Conservation (phyloP, 2,113 vertebrate species). For the Ictalurus punctatus region DNA sequence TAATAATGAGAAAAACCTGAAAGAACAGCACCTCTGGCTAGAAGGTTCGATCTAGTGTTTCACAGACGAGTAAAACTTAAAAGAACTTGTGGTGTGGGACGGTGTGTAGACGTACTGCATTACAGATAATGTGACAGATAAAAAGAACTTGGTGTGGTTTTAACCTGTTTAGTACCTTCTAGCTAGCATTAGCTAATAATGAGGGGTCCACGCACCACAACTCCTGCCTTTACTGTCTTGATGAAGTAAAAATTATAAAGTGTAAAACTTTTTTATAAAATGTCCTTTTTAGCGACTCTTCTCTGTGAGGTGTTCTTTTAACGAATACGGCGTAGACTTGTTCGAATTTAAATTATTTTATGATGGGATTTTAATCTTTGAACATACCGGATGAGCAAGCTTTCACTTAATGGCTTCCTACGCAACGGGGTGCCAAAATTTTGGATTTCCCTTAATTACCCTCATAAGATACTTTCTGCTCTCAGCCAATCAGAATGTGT, state of each 20-base stretch:
- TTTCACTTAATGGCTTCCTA: neutral
- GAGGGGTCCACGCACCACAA: neutral
- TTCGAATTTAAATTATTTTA: neutral
- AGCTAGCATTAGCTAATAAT: neutral
- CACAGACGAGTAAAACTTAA: neutral
- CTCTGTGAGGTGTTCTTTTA: neutral
- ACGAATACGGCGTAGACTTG: neutral
- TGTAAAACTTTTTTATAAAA: neutral
- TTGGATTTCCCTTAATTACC: neutral
- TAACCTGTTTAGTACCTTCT: neutral
- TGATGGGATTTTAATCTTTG: neutral
- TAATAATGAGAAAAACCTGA: conserved; percentile 51
- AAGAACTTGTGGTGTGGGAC: neutral
- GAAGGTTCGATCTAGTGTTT: conserved; percentile 27
- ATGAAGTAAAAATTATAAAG: neutral
- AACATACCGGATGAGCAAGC: neutral
- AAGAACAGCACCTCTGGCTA: conserved; percentile 56
- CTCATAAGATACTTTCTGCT: neutral
- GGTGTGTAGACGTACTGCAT: neutral
- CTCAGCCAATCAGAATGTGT: neutral
- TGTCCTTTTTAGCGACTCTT: neutral
- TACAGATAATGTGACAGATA: too few species aligned
- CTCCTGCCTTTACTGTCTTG: neutral
- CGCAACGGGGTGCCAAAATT: neutral
- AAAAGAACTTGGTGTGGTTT: neutral